Conservation (phyloP, 2,113 vertebrate genomes). For the Oreochromis spilurus region DNA sequence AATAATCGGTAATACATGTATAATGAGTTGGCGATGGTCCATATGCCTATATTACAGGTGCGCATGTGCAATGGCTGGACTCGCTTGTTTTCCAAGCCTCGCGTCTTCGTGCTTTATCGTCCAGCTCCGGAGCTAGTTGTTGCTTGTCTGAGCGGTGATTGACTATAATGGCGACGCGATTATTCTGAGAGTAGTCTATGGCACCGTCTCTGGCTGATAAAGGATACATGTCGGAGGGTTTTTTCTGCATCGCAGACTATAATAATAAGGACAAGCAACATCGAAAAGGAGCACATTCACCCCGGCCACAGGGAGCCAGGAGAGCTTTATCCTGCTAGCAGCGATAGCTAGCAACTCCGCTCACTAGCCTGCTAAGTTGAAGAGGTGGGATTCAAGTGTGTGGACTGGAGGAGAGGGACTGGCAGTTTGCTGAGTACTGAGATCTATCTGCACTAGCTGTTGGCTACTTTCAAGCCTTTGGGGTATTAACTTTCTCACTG, state of each 20-base stretch:
- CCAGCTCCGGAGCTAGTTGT: constrained; percentile 53
- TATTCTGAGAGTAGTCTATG: constrained; percentile 62
- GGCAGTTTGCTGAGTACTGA: not conserved
- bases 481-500: not conserved
- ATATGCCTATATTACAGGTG: not conserved
- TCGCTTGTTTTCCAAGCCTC: constrained; percentile 27
- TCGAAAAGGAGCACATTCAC: not conserved
- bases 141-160: constrained; percentile 66
- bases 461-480: not conserved
- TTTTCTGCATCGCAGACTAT: not conserved
- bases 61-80: constrained; percentile 8
- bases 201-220: constrained; percentile 40
- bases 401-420: constrained; percentile 27
- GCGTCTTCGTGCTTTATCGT: constrained; percentile 58
- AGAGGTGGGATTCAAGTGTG: constrained; percentile 53
- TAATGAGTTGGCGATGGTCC: not conserved
- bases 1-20: not conserved
- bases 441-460: not conserved
- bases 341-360: constrained; percentile 49
- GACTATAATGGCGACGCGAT: constrained; percentile 78
- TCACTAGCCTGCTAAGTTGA: constrained; percentile 67
- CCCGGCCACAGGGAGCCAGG: not conserved
- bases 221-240: not conserved
- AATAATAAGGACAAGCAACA: not conserved
- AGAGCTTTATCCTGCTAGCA: constrained; percentile 45